Percentiles rank a stretch among this genome's conserved stretches.
These are phyloP conservation scores for Drosophila cognata DNA, from an alignment of 2,888 invertebrate genomes.

Conservation along the genomic window DNA sequence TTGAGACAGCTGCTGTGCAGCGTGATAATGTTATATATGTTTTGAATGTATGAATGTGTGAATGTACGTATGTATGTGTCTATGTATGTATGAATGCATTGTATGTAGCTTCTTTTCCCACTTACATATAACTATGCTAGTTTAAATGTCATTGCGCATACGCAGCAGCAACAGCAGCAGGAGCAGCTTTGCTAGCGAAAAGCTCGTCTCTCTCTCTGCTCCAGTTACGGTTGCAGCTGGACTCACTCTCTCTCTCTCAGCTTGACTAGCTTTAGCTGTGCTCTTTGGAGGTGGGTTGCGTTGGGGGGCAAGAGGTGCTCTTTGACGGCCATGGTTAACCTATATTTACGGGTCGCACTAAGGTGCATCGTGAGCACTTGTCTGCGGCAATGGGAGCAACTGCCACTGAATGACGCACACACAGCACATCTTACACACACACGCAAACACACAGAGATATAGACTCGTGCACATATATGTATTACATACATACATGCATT, in stretches of 20 bases:
- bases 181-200: background rate
- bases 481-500: background rate
- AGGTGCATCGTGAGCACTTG: slow-evolving; percentile 47
- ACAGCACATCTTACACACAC: background rate
- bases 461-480: background rate
- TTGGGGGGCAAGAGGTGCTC: slow-evolving; percentile 8
- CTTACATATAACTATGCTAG: slow-evolving; percentile 4
- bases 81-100: background rate
- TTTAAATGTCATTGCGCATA: slow-evolving; percentile 71
- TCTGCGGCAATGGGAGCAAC: slow-evolving; percentile 35
- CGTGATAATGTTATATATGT: background rate
- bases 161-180: slow-evolving; percentile 37
- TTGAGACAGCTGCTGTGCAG: slow-evolving; percentile 1
- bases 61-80: background rate
- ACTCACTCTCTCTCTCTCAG: slow-evolving; percentile 4
- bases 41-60: background rate
- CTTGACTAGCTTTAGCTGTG: slow-evolving; percentile 21
- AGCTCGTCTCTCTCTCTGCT: background rate
- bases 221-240: background rate
- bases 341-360: slow-evolving; percentile 60
- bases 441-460: background rate
- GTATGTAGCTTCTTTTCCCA: background rate
- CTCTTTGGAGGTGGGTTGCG: background rate
- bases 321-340: slow-evolving; percentile 50
- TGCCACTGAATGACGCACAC: slow-evolving; percentile 34